Evolutionary conservation across 2,888 invertebrate species (phyloP), one percentile per base, ranked within the genome.

Genomic region (Bombyx huttoni): DNA sequence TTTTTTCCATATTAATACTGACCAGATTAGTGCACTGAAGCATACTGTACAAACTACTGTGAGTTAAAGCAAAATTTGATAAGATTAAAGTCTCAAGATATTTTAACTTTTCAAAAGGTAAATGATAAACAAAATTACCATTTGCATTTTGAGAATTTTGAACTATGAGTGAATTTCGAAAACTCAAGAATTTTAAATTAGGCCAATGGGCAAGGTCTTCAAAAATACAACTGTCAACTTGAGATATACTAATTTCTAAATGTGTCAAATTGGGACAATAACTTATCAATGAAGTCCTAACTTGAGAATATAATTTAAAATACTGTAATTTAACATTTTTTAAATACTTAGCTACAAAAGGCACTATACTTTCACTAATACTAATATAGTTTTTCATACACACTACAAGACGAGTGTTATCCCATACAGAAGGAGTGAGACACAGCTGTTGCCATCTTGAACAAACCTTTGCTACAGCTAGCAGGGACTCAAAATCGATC

Each of bases 161-260:
- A 63, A 84, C 82, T 70, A 89, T 89, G 13, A 89, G 67, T 47
- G 89, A 89, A 69, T 89, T 89, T 40, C 89, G 80, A 61, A 89
- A 89, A 71, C 89, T 89, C 59, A 89, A 72, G 64, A 89, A 89
- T 59, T 85, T 87, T 50, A 89, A 68, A 62, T 88, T 84, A 13
- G 89, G 89, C 89, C 89, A 89, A 60, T 81, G 67, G 49, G 79
- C 75, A 55, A 89, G 68, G 65, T 89, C 89, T 67, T 88, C 87
- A 74, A 89, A 89, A 61, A 89, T 89, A 75, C 85, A 85, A 63
- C 85, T 85, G 65, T 89, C 88, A 53, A 89, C 88, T 73, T 88
- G 89, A 59, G 89, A 89, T 76, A 89, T 89, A 64, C 88, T 88
- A 75, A 89, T 89, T 81, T 89, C 89, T 81, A 89, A 65, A 66